Evolutionary conservation across 2,797 vertebrate species (phyloP).

Genomic region (Phyllotis vaccarum): DNA sequence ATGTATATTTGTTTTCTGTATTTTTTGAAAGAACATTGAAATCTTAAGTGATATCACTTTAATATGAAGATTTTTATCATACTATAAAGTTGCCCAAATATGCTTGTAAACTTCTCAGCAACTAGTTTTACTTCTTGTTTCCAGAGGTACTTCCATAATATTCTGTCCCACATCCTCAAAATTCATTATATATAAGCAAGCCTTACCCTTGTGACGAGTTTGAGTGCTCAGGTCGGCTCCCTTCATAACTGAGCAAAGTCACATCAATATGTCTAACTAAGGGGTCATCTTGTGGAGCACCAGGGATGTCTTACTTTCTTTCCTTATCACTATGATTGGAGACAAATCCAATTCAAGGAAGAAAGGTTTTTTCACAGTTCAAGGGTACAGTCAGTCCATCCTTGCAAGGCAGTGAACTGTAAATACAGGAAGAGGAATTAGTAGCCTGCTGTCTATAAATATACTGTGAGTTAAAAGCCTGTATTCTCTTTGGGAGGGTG

Average conservation of each 20-base stretch:
- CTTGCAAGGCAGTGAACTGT: not conserved
- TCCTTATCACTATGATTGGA: no score
- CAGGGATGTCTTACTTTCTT: not conserved
- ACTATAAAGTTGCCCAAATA: not conserved
- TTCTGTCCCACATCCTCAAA: not conserved
- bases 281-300: not conserved
- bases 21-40: not conserved
- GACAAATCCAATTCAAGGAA: not conserved
- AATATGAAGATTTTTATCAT: not conserved
- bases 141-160: not conserved
- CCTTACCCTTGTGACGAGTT: no score
- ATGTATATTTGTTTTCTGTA: not conserved
- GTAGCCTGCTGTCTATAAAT: not conserved
- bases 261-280: not conserved
- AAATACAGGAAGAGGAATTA: not conserved
- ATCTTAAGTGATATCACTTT: not conserved
- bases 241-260: not conserved
- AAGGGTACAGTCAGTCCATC: not conserved
- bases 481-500: not conserved
- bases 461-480: not conserved
- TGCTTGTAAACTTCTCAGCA: not conserved
- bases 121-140: not conserved
- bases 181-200: not conserved
- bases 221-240: not conserved
- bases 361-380: not conserved